These are phyloP conservation scores for Pemphredon lugubris DNA, from an alignment of 2,888 invertebrate species.

Conservation along the genomic window DNA sequence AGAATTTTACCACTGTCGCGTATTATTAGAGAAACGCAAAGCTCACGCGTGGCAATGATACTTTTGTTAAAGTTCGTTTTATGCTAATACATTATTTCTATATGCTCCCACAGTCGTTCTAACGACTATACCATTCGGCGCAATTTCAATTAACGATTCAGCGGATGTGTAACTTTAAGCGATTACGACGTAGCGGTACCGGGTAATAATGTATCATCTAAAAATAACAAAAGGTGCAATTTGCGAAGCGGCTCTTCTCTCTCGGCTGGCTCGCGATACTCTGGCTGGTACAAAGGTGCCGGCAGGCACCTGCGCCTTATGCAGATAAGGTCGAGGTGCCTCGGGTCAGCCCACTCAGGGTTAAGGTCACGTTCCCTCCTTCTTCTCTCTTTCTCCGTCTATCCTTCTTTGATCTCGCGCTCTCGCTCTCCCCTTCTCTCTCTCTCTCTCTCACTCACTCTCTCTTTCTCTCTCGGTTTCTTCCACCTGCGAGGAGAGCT, in stretches of 20 bases:
- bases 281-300: slow-evolving; percentile 73
- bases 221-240: slow-evolving; percentile 20
- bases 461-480: slow-evolving; percentile 39
- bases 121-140: no score
- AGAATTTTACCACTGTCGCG: no score
- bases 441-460: slow-evolving; percentile 3
- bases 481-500: slow-evolving; percentile 62
- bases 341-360: slow-evolving; percentile 65
- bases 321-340: slow-evolving; percentile 77
- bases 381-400: slow-evolving; percentile 17
- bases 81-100: no score
- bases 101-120: no score
- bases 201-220: not conserved
- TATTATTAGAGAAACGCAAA: no score
- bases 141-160: no score
- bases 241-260: slow-evolving; percentile 34
- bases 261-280: slow-evolving; percentile 56
- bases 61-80: no score
- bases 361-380: slow-evolving; percentile 59
- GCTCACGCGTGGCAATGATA: no score
- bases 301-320: slow-evolving; percentile 78
- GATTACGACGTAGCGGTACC: not conserved
- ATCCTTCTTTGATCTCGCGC: slow-evolving; percentile 13
- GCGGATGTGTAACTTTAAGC: no score
- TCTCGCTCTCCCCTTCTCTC: slow-evolving; percentile 20